Evolutionary conservation across 2,888 invertebrate genomes (phyloP).

Genomic region (Tortricodes alternella): DNA sequence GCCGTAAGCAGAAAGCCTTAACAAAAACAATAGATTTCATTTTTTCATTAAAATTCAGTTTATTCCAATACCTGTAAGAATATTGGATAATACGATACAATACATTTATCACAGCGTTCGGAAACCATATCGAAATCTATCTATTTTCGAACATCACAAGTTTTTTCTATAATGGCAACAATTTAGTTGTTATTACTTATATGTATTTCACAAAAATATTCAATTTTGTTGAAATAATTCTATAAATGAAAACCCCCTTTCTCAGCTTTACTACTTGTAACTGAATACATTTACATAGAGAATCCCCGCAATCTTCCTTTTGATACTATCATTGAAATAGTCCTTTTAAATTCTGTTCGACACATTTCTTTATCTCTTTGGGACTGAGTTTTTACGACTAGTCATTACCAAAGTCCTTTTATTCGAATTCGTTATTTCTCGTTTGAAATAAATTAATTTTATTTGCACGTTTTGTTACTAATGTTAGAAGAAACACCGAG

Average conservation of each 20-base stretch:
- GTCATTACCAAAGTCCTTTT: background rate
- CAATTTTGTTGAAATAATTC: slow-evolving; percentile 13
- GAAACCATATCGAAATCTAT: no score
- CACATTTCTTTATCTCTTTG: slow-evolving; percentile 4
- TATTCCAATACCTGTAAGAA: no score
- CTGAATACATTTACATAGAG: slow-evolving; percentile 17
- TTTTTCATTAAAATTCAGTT: no score
- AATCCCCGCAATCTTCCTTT: slow-evolving; percentile 6
- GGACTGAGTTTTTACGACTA: background rate
- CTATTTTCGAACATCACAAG: no score
- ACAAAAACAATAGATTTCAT: no score
- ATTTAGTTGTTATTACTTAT: no score
- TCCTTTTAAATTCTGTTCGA: slow-evolving; percentile 13
- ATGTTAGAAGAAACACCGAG: background rate
- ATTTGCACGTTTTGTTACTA: background rate
- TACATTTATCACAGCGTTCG: no score
- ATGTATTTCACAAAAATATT: slow-evolving; percentile 4
- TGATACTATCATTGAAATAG: slow-evolving; percentile 8
- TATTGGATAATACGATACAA: no score
- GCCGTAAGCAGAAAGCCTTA: no score
- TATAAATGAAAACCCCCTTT: slow-evolving; percentile 11
- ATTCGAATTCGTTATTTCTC: background rate
- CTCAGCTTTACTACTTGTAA: slow-evolving; percentile 7
- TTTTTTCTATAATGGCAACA: no score
- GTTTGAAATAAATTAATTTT: background rate